Evolutionary conservation across 2,888 invertebrate genomes (phyloP).

Genomic region (Meteorus colon): DNA sequence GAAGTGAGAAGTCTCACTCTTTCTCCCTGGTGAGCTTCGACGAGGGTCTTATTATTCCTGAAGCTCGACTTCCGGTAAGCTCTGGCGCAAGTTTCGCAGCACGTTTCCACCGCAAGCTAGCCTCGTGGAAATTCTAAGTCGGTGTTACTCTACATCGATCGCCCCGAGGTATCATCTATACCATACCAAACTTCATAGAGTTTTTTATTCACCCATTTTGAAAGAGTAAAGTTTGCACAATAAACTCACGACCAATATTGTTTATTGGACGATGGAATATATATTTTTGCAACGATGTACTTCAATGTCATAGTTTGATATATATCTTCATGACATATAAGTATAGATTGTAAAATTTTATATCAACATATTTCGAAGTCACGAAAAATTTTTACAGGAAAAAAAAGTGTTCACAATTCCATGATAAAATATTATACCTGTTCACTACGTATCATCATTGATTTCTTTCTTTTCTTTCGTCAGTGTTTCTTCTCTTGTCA

Average conservation of each 20-base stretch:
- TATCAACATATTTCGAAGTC: too few relatives aligned
- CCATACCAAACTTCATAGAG: neutral
- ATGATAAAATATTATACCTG: too few relatives aligned
- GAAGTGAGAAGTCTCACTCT: constrained; percentile 20
- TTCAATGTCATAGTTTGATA: neutral
- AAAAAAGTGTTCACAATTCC: too few relatives aligned
- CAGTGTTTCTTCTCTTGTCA: too few relatives aligned
- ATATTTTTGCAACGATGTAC: neutral
- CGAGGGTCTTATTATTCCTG: constrained; percentile 58
- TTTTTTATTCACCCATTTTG: constrained; percentile 9
- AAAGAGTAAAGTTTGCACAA: constrained; percentile 18
- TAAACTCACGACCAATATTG: constrained; percentile 13
- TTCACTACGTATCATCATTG: too few relatives aligned
- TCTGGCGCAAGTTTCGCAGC: constrained; percentile 57
- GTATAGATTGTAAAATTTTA: too few relatives aligned
- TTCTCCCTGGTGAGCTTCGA: constrained; percentile 28
- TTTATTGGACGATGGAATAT: neutral
- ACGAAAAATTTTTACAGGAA: too few relatives aligned
- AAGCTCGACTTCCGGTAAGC: constrained; percentile 64
- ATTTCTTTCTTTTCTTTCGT: too few relatives aligned
- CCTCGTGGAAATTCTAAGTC: constrained; percentile 50
- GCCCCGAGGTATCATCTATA: constrained; percentile 21
- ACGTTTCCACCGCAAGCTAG: constrained; percentile 64
- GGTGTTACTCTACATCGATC: constrained; percentile 33
- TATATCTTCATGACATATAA: neutral